Percentiles rank a stretch among this genome's conserved stretches.
phyloP scores from a whole-genome alignment of 2,797 vertebrate species.

The Brachymystax lenok region DNA sequence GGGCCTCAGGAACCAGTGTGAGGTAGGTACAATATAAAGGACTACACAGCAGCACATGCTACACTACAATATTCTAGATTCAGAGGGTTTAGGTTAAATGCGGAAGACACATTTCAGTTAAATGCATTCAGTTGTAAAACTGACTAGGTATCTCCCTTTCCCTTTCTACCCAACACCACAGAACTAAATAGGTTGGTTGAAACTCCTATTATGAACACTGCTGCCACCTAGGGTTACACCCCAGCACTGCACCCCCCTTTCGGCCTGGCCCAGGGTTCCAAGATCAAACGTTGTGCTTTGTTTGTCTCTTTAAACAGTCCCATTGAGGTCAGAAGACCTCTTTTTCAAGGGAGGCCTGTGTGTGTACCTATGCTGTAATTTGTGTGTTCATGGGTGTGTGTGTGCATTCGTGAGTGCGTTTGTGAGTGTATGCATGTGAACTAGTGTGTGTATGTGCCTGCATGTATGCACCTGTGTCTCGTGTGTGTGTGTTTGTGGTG shows the following conservation, averaged over 20 bases:
- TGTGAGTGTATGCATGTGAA: conserved; percentile 12
- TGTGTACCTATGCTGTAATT: conserved; percentile 10
- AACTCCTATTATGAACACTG: background rate
- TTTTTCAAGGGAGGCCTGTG: background rate
- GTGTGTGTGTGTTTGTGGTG: conserved; percentile 12
- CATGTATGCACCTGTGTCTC: too few relatives aligned
- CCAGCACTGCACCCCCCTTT: background rate
- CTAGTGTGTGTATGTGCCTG: conserved; percentile 2
- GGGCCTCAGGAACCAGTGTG: conserved; percentile 84
- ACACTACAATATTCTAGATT: too few relatives aligned
- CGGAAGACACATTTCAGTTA: too few relatives aligned
- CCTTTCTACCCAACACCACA: background rate
- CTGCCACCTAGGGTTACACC: background rate
- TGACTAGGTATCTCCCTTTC: too few relatives aligned
- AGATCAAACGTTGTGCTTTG: too few relatives aligned
- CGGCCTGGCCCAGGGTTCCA: background rate
- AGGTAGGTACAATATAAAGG: conserved; percentile 71
- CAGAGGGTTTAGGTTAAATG: too few relatives aligned
- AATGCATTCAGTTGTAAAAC: too few relatives aligned
- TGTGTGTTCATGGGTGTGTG: conserved; percentile 15
- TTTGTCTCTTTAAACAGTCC: too few relatives aligned
- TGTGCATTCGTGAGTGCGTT: conserved; percentile 15
- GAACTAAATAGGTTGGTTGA: background rate
- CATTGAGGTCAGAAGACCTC: too few relatives aligned
- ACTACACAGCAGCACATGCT: too few relatives aligned